Evolutionary conservation across 2,888 invertebrate species (phyloP).

Genomic region (Thera obeliscata): DNA sequence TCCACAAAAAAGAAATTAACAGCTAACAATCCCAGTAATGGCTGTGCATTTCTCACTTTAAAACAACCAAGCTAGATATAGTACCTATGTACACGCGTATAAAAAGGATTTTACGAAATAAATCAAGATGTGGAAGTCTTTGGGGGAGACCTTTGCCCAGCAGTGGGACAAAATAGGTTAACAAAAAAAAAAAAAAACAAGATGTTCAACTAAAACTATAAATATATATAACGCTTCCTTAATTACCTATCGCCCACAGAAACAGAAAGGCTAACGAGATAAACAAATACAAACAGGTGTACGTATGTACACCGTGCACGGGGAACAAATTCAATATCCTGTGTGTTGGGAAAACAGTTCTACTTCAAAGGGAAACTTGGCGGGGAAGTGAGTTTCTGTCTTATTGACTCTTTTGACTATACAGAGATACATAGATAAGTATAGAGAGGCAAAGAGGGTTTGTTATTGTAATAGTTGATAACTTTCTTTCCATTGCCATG

Average conservation of each 20-base stretch:
- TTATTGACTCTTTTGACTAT: conserved; percentile 3
- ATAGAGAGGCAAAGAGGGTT: not conserved
- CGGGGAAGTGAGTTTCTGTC: not conserved
- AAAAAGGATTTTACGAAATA: not conserved
- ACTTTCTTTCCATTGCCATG: too few relatives aligned
- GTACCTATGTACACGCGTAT: too few relatives aligned
- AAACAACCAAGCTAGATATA: too few relatives aligned
- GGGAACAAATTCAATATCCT: conserved; percentile 22
- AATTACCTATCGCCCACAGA: conserved; percentile 12
- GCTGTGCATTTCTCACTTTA: too few relatives aligned
- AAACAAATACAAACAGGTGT: conserved; percentile 8
- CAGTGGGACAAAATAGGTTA: too few relatives aligned
- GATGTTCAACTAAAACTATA: too few relatives aligned
- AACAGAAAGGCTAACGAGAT: conserved; percentile 11
- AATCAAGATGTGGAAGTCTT: not conserved
- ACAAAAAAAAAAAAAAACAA: too few relatives aligned
- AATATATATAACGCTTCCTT: too few relatives aligned
- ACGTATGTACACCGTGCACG: not conserved
- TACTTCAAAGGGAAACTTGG: conserved; percentile 14
- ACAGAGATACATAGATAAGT: not conserved
- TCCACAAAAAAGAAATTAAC: too few relatives aligned
- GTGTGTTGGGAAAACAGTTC: conserved; percentile 19
- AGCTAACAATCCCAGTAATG: too few relatives aligned
- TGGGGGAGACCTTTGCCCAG: too few relatives aligned
- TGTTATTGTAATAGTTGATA: too few relatives aligned